These are phyloP conservation scores for Gavia stellata DNA, from an alignment of 2,113 vertebrate species.

Conservation along the genomic window DNA sequence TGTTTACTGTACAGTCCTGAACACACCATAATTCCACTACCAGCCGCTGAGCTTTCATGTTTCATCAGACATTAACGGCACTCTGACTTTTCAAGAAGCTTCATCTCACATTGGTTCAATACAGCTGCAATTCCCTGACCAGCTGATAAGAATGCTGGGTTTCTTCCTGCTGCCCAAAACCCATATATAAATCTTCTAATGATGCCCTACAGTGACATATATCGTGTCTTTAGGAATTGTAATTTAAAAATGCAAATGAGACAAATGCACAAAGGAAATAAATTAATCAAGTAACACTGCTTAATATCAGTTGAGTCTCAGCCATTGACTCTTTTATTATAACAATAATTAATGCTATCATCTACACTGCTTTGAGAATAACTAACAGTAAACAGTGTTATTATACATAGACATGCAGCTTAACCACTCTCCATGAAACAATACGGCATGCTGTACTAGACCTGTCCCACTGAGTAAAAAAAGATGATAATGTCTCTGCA, in stretches of 20 bases:
- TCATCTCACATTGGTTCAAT: not conserved
- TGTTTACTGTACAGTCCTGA: not conserved
- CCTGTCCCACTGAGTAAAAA: not conserved
- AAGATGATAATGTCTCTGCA: not conserved
- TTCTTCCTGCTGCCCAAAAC: not conserved
- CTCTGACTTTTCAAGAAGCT: not conserved
- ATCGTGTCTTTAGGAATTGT: not conserved
- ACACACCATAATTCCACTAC: not conserved
- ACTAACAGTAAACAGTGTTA: constrained; percentile 11
- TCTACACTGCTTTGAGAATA: not conserved
- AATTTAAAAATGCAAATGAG: constrained; percentile 49
- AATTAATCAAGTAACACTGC: constrained; percentile 25
- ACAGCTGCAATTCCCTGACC: not conserved
- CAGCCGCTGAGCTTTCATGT: not conserved
- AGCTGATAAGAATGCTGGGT: not conserved
- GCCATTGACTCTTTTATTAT: constrained; percentile 19
- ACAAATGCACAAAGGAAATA: constrained; percentile 25
- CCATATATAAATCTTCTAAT: not conserved
- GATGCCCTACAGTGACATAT: constrained; percentile 7
- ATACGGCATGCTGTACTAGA: not conserved
- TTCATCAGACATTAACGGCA: not conserved
- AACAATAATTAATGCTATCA: constrained; percentile 38
- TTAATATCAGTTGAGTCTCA: constrained; percentile 29
- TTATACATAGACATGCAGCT: not conserved
- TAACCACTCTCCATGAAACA: not conserved